Conservation (phyloP, 2,888 invertebrate species). For the Macrosoma leucophasiata region DNA sequence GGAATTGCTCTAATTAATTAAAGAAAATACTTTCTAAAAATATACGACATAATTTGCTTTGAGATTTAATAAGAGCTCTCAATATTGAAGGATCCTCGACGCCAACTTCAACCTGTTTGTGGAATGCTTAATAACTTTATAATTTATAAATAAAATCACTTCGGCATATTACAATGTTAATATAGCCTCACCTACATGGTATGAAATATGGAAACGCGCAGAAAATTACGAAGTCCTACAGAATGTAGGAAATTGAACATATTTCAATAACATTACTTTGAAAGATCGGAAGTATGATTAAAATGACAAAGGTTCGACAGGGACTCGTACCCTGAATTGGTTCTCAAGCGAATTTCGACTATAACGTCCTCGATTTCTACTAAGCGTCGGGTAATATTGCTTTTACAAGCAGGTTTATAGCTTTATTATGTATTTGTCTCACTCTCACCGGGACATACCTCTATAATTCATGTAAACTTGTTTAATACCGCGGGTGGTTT, state of each 20-base stretch:
- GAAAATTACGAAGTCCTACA: conserved; percentile 52
- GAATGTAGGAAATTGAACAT: conserved; percentile 71
- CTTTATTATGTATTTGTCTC: conserved; percentile 50
- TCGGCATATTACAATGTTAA: conserved; percentile 1
- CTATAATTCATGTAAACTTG: conserved; percentile 37
- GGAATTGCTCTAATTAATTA: too few species aligned
- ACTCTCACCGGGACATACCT: conserved; percentile 36
- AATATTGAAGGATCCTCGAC: too few species aligned
- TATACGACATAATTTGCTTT: too few species aligned
- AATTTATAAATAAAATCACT: conserved; percentile 8
- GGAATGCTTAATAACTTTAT: conserved; percentile 13
- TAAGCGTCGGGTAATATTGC: conserved; percentile 35
- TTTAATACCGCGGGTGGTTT: conserved; percentile 38
- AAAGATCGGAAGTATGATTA: conserved; percentile 72
- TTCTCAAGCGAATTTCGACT: conserved; percentile 46
- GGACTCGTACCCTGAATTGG: conserved; percentile 39
- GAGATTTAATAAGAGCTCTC: too few species aligned
- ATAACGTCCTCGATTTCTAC: conserved; percentile 38
- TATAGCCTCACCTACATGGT: conserved; percentile 10
- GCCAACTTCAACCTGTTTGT: too few species aligned
- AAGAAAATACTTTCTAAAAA: too few species aligned
- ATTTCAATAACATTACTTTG: conserved; percentile 74
- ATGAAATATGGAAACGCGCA: conserved; percentile 34
- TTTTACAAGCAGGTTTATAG: conserved; percentile 39
- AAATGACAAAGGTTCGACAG: conserved; percentile 75